Conservation (phyloP, 2,888 invertebrate genomes). For the Napeogenes inachia region DNA sequence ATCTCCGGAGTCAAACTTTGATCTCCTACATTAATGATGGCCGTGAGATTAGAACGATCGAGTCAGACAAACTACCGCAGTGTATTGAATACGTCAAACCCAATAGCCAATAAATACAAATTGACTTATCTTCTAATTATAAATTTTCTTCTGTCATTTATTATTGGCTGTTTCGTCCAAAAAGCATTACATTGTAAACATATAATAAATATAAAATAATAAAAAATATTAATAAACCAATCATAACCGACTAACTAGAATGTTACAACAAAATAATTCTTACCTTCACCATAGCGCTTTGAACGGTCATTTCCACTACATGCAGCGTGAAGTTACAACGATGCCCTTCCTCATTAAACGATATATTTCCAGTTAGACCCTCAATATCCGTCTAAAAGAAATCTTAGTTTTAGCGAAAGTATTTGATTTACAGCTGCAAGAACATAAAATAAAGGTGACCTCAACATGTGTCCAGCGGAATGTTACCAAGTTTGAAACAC, state of each 20-base stretch:
- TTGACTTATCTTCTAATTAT: background rate
- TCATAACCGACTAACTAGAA: background rate
- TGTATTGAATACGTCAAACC: conserved; percentile 2
- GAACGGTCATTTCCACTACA: conserved; percentile 95
- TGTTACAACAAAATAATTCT: conserved; percentile 29
- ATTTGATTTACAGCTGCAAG: conserved; percentile 27
- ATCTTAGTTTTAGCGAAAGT: conserved; percentile 13
- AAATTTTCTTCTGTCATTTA: background rate
- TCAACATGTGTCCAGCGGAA: conserved; percentile 36
- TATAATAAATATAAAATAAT: too few relatives aligned
- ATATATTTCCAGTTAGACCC: conserved; percentile 93
- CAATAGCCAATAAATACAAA: conserved; percentile 3
- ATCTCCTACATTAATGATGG: conserved; percentile 22
- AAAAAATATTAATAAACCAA: too few relatives aligned
- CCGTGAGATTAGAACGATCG: conserved; percentile 16
- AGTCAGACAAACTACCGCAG: conserved; percentile 10
- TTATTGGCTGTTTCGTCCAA: too few relatives aligned
- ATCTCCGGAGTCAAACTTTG: conserved; percentile 24
- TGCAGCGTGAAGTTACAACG: conserved; percentile 92
- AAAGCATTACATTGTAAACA: too few relatives aligned
- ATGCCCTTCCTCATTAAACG: conserved; percentile 93
- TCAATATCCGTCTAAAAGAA: conserved; percentile 88
- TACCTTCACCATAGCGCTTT: conserved; percentile 93
- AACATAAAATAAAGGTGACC: conserved; percentile 35
- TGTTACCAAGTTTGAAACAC: conserved; percentile 34